Conservation (phyloP, 1,140 invertebrate genomes). For the Streblospio benedicti region DNA sequence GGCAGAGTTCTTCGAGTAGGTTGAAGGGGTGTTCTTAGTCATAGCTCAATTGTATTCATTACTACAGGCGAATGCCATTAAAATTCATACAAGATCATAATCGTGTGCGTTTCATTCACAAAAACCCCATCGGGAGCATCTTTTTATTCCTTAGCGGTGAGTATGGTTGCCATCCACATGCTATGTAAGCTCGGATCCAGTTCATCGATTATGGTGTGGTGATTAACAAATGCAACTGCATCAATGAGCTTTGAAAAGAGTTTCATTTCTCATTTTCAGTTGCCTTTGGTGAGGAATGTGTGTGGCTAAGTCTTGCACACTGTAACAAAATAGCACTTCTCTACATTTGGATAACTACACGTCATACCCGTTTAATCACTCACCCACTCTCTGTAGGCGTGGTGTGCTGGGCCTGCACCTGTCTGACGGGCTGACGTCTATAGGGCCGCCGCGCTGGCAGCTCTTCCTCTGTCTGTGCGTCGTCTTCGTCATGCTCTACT, state of each 20-base stretch:
- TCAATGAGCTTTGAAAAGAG: not conserved
- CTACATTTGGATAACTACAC: not conserved
- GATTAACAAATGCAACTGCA: not conserved
- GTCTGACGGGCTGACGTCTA: slow-evolving; percentile 34
- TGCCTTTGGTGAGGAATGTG: not conserved
- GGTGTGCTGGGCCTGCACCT: slow-evolving; percentile 36
- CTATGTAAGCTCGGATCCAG: not conserved
- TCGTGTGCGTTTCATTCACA: not conserved
- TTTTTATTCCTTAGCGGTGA: not conserved
- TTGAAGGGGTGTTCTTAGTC: not conserved
- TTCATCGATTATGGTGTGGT: not conserved
- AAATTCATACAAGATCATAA: too few relatives aligned
- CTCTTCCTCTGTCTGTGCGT: slow-evolving; percentile 80
- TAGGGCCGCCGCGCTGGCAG: slow-evolving; percentile 56
- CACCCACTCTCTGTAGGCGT: slow-evolving; percentile 25
- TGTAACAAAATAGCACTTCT: not conserved
- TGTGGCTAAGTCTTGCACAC: not conserved
- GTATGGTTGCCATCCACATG: not conserved
- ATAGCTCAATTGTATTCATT: not conserved
- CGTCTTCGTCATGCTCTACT: slow-evolving; percentile 90
- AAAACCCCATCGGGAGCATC: not conserved
- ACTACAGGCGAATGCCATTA: not conserved
- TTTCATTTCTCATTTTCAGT: not conserved
- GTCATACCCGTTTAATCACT: not conserved
- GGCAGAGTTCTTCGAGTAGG: slow-evolving; percentile 30